A percentile compares a stretch with the other conserved stretches of the same genome.
These are phyloP conservation scores for Apoderus coryli DNA, from an alignment of 2,888 invertebrate genomes.

Conservation along the genomic window DNA sequence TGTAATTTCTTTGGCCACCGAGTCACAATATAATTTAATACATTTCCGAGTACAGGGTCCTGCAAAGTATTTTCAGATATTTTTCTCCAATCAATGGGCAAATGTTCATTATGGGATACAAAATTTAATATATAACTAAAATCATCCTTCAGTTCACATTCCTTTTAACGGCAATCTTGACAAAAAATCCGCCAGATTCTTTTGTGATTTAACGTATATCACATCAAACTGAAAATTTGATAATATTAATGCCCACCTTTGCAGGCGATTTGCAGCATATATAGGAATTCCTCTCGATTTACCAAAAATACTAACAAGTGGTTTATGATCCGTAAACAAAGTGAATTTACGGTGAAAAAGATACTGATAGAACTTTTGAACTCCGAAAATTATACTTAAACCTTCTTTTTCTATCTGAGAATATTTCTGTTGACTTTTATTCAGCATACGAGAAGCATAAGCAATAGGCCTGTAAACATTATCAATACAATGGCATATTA, in stretches of 20 bases:
- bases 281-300: conserved; percentile 6
- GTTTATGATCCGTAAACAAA: too few species aligned
- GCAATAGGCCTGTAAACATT: conserved; percentile 24
- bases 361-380: conserved; percentile 26
- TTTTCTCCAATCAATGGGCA: too few species aligned
- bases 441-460: conserved; percentile 22
- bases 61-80: too few species aligned
- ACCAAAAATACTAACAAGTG: conserved; percentile 5
- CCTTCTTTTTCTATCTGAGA: conserved; percentile 15
- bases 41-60: too few species aligned
- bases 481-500: conserved; percentile 20
- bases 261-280: conserved; percentile 8
- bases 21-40: too few species aligned
- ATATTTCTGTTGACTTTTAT: conserved; percentile 17
- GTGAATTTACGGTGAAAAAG: conserved; percentile 26
- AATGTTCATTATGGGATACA: too few species aligned
- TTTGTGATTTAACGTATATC: conserved; percentile 6
- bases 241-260: conserved; percentile 7
- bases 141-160: too few species aligned
- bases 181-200: conserved; percentile 2
- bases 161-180: conserved; percentile 4
- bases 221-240: conserved; percentile 8
- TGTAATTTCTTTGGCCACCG: too few species aligned
- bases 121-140: too few species aligned
- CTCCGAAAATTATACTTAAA: conserved; percentile 21